These are phyloP conservation scores for Leucoraja ocellata DNA, from an alignment of 2,797 vertebrate species.

Conservation along the genomic window DNA sequence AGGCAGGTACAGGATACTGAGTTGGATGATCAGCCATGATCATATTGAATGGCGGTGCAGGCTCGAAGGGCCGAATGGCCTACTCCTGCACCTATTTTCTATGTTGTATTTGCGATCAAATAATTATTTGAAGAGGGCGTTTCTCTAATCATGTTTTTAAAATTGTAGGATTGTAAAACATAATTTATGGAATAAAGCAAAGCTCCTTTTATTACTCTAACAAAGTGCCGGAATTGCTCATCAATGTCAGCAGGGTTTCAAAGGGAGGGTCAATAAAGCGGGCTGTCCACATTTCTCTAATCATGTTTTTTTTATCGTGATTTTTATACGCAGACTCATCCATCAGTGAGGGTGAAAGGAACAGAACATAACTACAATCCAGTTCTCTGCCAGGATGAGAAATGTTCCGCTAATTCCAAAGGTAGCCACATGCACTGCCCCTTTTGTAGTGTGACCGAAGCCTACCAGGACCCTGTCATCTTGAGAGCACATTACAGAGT, in stretches of 20 bases:
- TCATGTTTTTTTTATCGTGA: slow-evolving; percentile 1
- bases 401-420: slow-evolving; percentile 45
- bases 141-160: too few species aligned
- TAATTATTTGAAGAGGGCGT: background rate
- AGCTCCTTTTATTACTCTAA: background rate
- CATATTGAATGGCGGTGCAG: too few species aligned
- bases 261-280: too few species aligned
- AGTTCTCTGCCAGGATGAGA: slow-evolving; percentile 52
- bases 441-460: slow-evolving; percentile 47
- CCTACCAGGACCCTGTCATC: slow-evolving; percentile 49
- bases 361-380: slow-evolving; percentile 47
- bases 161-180: background rate
- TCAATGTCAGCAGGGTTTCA: too few species aligned
- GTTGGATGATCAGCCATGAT: too few species aligned
- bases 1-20: too few species aligned
- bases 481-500: slow-evolving; percentile 48
- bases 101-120: background rate
- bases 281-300: background rate
- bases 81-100: too few species aligned
- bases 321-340: slow-evolving; percentile 45
- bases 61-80: too few species aligned
- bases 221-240: too few species aligned
- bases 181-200: background rate
- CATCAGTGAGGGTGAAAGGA: slow-evolving; percentile 47
- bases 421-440: slow-evolving; percentile 50